These are phyloP conservation scores for Drosophila aldrichi DNA, from an alignment of 2,888 invertebrate genomes.

Conservation along the genomic window DNA sequence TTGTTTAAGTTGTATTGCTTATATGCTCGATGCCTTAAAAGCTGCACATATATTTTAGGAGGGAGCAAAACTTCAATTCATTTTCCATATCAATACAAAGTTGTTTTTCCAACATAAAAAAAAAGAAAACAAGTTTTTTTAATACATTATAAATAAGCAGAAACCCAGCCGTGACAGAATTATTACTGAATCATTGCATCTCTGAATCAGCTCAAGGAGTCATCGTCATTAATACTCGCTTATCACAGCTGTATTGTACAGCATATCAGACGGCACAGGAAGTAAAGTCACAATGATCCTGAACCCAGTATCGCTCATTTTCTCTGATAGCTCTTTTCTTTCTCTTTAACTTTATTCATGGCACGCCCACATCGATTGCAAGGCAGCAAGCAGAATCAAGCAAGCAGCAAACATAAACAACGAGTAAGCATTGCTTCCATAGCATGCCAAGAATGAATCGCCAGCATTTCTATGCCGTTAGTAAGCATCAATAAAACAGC, in stretches of 20 bases:
- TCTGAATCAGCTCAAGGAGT: conserved; percentile 48
- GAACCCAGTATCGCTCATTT: conserved; percentile 7
- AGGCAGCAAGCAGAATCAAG: conserved; percentile 9
- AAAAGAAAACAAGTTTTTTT: background rate
- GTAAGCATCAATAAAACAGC: conserved; percentile 12
- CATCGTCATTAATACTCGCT: conserved; percentile 25
- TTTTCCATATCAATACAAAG: conserved; percentile 4
- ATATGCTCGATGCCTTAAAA: conserved; percentile 15
- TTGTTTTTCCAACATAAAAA: background rate
- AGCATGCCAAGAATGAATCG: conserved; percentile 7
- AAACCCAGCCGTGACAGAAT: conserved; percentile 8
- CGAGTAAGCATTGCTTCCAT: conserved; percentile 1
- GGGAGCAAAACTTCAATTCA: conserved; percentile 16
- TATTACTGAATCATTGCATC: conserved; percentile 24
- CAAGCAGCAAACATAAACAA: conserved; percentile 28
- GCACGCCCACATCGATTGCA: conserved; percentile 50
- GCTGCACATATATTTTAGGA: conserved; percentile 27
- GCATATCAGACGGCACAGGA: conserved; percentile 45
- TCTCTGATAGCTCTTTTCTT: conserved; percentile 40
- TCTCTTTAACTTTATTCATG: conserved; percentile 8
- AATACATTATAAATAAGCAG: conserved; percentile 3
- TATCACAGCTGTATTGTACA: conserved; percentile 28
- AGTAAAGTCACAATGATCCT: conserved; percentile 36
- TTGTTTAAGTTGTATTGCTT: conserved; percentile 20
- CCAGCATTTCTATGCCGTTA: conserved; percentile 24